Evolutionary conservation across 2,888 invertebrate species (phyloP), one percentile per base, ranked within the genome.

Genomic region (Nomada lathburiana): DNA sequence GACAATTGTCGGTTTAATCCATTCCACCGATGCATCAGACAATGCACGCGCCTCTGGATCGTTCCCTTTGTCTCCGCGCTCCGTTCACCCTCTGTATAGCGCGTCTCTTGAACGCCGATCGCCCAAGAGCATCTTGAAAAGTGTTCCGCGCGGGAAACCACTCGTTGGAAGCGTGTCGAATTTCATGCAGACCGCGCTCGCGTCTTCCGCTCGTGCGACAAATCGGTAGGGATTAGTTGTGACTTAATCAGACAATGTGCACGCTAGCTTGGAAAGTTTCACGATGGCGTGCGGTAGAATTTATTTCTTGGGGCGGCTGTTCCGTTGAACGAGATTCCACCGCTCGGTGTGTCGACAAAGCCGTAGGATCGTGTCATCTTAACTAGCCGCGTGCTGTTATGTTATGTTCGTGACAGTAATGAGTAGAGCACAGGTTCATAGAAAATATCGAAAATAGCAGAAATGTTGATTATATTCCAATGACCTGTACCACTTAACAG

Each of bases 1-100:
- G 72, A 76, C 76, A 69, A 83, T 76, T 42, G 71, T 59, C 50
- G 77, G 67, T 68, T 71, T 57, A 68, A 74, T 53, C 53, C 63
- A 18, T 26, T 18, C 26, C 42, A 18, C 23, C 42, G 44, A n/a
- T 13, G 42, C 20, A 20, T 7, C 18, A 18, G 59, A 73, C 68
- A 52, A 79, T 79, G 63, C n/a, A 74, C 67, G 50, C 68, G 52
- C 13, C 20, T 47, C 50, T 5, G 13, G 23, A 73, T 60, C 75
- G 65, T 2, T 53, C 23, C 23, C 44, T 29, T 50, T 57, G 47
- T 50, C 47, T 16, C 57, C 23, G 13, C 20, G 26, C 16, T 16
- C 36, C 2, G 23, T 29, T 20, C 20, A 52, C 52, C 52, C 52
- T n/a, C 5, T 16, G 7, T 23, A 36, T 23, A 16, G 18, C 44